Evolutionary conservation across 2,797 vertebrate species (phyloP).

Genomic region (Acridotheres tristis): DNA sequence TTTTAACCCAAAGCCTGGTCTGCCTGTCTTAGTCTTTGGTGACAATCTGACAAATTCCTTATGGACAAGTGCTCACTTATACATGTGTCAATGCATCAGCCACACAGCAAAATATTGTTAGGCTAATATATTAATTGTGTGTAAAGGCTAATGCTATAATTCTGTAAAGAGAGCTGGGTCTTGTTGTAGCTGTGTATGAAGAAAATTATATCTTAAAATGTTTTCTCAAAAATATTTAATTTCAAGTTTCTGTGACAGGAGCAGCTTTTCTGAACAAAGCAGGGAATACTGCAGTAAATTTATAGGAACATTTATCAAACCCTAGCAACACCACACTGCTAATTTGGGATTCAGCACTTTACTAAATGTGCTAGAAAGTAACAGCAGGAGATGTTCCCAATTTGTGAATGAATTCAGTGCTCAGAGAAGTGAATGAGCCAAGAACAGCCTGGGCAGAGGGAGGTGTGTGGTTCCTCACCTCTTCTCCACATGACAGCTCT

Average conservation of each 20-base stretch:
- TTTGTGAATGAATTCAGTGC: slow-evolving; percentile 52
- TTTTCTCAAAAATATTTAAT: background rate
- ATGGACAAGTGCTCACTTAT: slow-evolving; percentile 4
- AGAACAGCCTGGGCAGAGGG: background rate
- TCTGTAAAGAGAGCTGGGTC: background rate
- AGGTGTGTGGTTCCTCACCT: background rate
- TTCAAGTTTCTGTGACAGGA: background rate
- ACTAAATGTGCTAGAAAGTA: slow-evolving; percentile 35
- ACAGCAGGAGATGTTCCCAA: background rate
- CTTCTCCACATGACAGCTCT: background rate
- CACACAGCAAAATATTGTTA: background rate
- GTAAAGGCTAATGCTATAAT: background rate
- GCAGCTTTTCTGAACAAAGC: background rate
- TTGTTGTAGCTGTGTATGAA: background rate
- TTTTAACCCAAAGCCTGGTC: background rate
- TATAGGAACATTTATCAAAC: slow-evolving; percentile 27
- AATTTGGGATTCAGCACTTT: slow-evolving; percentile 39
- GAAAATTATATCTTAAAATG: background rate
- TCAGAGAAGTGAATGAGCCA: slow-evolving; percentile 24
- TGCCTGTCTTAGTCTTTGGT: slow-evolving; percentile 4
- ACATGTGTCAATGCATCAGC: slow-evolving; percentile 4
- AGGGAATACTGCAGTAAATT: background rate
- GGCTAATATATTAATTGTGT: background rate
- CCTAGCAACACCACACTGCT: background rate
- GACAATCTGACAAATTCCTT: slow-evolving; percentile 34